Conservation (phyloP, 2,113 vertebrate genomes). For the Python bivittatus region DNA sequence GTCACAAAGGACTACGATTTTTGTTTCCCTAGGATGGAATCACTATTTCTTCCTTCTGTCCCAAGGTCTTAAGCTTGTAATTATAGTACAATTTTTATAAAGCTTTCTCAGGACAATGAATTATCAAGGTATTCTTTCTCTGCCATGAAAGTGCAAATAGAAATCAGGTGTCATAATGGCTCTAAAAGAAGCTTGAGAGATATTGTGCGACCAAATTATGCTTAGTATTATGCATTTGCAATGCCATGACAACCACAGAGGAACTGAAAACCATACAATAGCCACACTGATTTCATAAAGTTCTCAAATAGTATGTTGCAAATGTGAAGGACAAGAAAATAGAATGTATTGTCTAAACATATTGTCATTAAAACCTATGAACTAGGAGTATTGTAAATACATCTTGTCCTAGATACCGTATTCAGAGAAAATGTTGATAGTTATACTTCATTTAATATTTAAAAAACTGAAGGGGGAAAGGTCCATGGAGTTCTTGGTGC, state of each 20-base stretch:
- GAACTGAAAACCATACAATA: conserved; percentile 6
- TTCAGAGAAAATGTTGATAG: not conserved
- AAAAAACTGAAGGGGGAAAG: not conserved
- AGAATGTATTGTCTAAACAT: not conserved
- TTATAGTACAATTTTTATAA: conserved; percentile 13
- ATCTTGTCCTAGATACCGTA: not conserved
- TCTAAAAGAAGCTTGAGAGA: conserved; percentile 7
- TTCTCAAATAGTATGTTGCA: not conserved
- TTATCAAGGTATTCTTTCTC: conserved; percentile 11
- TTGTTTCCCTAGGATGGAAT: not conserved
- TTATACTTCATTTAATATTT: not conserved
- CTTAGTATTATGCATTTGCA: conserved; percentile 2
- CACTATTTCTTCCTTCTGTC: not conserved
- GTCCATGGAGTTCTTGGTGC: not conserved
- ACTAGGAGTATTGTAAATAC: not conserved
- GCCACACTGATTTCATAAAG: not conserved
- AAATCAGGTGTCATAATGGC: conserved; percentile 11
- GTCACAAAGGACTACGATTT: not conserved
- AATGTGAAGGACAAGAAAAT: conserved; percentile 10
- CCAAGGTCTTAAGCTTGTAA: not conserved
- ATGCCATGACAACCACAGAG: conserved; percentile 16
- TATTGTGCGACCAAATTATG: not conserved
- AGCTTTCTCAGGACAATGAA: not conserved
- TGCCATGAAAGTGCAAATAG: not conserved
- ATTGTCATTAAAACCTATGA: not conserved